Percentiles rank a stretch among this genome's conserved stretches.
Conservation (phyloP, 2,113 vertebrate genomes). For the Seriola dumerili region DNA sequence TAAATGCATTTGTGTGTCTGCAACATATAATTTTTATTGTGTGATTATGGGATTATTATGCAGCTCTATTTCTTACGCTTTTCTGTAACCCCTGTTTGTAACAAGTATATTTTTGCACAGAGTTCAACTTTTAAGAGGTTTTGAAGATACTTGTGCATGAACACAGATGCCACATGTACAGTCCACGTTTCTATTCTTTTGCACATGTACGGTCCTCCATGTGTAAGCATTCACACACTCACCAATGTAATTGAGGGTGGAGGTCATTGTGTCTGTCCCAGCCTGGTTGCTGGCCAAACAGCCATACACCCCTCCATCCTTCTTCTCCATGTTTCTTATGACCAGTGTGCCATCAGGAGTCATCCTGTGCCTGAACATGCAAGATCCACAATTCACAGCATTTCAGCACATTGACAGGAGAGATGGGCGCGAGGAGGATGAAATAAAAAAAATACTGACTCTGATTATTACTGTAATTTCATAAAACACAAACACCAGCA, state of each 20-base stretch:
- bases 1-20: not conserved
- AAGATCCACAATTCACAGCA: not conserved
- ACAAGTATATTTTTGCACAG: not conserved
- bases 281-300: conserved; percentile 94
- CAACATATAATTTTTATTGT: no score
- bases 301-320: conserved; percentile 91
- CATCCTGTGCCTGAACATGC: conserved; percentile 87
- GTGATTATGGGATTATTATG: no score
- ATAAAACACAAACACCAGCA: not conserved
- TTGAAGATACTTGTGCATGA: not conserved
- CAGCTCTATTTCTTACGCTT: no score
- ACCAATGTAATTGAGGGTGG: conserved; percentile 90
- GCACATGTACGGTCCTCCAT: no score
- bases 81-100: not conserved
- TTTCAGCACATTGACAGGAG: not conserved
- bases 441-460: not conserved
- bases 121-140: not conserved
- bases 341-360: conserved; percentile 90
- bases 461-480: not conserved
- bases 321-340: conserved; percentile 86
- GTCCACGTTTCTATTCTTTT: not conserved
- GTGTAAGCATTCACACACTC: conserved; percentile 55
- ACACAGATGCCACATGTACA: not conserved
- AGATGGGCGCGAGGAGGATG: not conserved
- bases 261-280: conserved; percentile 88